Conservation (phyloP, 2,797 vertebrate genomes). For the Cebuella pygmaea region DNA sequence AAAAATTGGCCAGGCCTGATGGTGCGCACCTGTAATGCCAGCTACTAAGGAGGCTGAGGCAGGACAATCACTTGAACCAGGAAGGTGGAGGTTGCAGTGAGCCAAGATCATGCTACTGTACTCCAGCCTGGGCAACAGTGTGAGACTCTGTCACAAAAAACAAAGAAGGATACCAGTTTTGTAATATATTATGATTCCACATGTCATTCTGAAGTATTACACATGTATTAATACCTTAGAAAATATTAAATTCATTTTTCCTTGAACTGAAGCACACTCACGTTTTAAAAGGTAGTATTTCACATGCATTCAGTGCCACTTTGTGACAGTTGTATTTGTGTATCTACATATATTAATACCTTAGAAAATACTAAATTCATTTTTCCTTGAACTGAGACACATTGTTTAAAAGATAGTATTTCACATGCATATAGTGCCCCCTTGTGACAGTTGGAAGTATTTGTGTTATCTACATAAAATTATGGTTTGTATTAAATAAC, state of each 20-base stretch:
- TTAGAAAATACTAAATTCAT: not conserved
- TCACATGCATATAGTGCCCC: slow-evolving; percentile 70
- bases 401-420: not conserved
- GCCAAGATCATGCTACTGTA: not conserved
- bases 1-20: not conserved
- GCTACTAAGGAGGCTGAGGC: not conserved
- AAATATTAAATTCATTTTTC: not conserved
- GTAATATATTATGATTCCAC: not conserved
- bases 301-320: slow-evolving; percentile 75
- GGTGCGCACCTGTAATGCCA: not conserved
- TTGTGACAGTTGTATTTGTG: slow-evolving; percentile 55
- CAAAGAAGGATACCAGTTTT: not conserved
- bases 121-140: not conserved
- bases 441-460: slow-evolving; percentile 68
- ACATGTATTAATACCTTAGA: not conserved
- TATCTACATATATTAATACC: not conserved
- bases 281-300: slow-evolving; percentile 5
- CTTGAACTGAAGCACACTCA: not conserved
- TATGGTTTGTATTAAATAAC: not conserved
- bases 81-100: not conserved
- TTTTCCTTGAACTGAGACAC: not conserved
- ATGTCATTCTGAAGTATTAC: not conserved
- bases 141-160: not conserved
- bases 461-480: not conserved
- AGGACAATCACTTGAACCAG: not conserved